Base-by-base conservation (phyloP, 1,140 invertebrate species). In the Drosophila busckii region DNA sequence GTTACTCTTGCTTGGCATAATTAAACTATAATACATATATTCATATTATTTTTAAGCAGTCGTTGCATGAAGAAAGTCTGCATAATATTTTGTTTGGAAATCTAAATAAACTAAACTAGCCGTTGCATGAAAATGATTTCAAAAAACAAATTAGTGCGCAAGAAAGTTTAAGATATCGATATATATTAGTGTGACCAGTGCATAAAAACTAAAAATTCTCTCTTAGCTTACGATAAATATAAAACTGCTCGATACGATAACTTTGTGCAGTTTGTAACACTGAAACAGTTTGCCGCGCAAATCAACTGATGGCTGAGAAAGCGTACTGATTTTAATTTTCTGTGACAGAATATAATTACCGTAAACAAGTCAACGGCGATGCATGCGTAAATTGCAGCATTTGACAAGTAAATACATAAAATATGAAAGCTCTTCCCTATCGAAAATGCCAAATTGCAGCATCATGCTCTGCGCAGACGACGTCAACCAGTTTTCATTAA, bases 181-280 rank as follows among this genome's bases (percentile, higher is more conserved):
- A n/a, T n/a, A n/a, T n/a, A n/a, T n/a, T n/a, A n/a, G n/a, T n/a
- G n/a, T n/a, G n/a, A n/a, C n/a, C n/a, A n/a, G n/a, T n/a, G n/a
- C n/a, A n/a, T n/a, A n/a, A n/a, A n/a, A n/a, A n/a, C n/a, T n/a
- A n/a, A n/a, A n/a, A n/a, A n/a, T n/a, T n/a, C n/a, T n/a, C 12
- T 20, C 70, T 41, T 78, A 69, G 2, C 58, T 66, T 23, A 78
- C 73, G 10, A 64, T 69, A 19, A 50, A 73, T 7, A 73, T 78
- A 19, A 69, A 70, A 25, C 73, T 69, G 3, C 65, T 70, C 25
- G 71, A 78, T 12, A 6, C 52, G 41, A 56, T 19, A 32, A 23
- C 20, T 40, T 41, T n/a, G 10, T 6, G 6, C 17, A 20, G 15
- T 3, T 28, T 50, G n/a, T 35, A 58, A 6, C 45, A 50, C 46